Base-by-base conservation (phyloP, 2,797 vertebrate species). In the Enteromius argenteus region DNA sequence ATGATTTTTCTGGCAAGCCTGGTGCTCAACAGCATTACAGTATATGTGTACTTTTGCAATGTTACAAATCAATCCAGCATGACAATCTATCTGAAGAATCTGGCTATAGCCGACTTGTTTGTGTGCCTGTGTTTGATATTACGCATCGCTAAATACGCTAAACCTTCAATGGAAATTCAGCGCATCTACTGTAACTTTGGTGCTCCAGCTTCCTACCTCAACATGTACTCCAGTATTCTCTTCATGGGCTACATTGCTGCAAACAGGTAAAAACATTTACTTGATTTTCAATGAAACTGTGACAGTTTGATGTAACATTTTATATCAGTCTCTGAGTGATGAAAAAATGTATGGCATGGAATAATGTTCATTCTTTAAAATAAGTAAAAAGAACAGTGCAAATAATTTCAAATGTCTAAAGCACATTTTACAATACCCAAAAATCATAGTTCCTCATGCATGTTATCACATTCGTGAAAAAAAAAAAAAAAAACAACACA, bases 151-250 rank as follows among this genome's bases (percentile, higher is more conserved):
- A 85, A 91, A 76, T 91, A 88, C 4, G 73, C 85, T 1, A 73
- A 37, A 56, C 13, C 11, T 49, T 89, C 90, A 0, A 0, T 3
- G 21, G 14, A 0, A 0, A 3, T 93, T 51, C 86, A 19, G 0
- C 19, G 3, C 1, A 5, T 88, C 74, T 93, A 94, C 91, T 95
- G 95, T 89, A 89, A 11, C 73, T 91, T 93, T 0, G 92, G 92
- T 0, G 89, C 92, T 1, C 60, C 91, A 0, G 83, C 90, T 67
- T 92, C 95, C 66, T 95, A 94, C 51, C 92, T 95, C 53, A 95
- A 95, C 91, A 94, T 94, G 93, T 95, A 95, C 4, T 89, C 92
- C 87, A 95, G 95, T 92, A 94, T 95, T 89, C 82, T 94, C 81
- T 95, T 95, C 91, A 94, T 95, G 94, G 92, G 92, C 0, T 93